Conservation (phyloP, 2,888 invertebrate genomes). For the Tipula vernalis region DNA sequence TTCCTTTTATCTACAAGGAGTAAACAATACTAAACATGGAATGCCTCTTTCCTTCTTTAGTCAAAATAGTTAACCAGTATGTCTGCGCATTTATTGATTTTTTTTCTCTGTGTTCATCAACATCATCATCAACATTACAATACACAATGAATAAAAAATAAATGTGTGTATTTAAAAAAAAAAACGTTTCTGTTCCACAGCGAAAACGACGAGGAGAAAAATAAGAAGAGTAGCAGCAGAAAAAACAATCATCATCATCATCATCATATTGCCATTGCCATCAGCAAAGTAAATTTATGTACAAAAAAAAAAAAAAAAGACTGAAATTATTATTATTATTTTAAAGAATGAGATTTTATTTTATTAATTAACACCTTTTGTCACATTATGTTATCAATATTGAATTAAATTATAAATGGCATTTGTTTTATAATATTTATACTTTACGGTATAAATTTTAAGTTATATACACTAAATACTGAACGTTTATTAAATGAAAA, state of each 20-base stretch:
- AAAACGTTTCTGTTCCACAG: background rate
- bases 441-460: background rate
- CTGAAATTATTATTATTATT: background rate
- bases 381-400: slow-evolving; percentile 4
- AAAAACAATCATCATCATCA: background rate
- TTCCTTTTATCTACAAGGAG: background rate
- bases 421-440: background rate
- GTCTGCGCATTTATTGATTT: background rate
- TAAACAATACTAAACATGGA: background rate
- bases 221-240: background rate
- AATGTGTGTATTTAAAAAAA: background rate
- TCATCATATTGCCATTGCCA: background rate
- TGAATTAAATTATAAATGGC: background rate
- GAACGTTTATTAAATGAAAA: background rate
- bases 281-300: background rate
- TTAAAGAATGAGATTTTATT: background rate
- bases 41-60: background rate
- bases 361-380: background rate
- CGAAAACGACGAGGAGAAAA: background rate
- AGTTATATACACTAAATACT: background rate
- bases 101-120: background rate
- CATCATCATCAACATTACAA: background rate
- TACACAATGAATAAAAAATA: background rate
- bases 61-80: background rate
- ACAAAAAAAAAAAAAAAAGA: background rate